Evolutionary conservation across 2,797 vertebrate genomes (phyloP).

Genomic region (Sebastes goodei): DNA sequence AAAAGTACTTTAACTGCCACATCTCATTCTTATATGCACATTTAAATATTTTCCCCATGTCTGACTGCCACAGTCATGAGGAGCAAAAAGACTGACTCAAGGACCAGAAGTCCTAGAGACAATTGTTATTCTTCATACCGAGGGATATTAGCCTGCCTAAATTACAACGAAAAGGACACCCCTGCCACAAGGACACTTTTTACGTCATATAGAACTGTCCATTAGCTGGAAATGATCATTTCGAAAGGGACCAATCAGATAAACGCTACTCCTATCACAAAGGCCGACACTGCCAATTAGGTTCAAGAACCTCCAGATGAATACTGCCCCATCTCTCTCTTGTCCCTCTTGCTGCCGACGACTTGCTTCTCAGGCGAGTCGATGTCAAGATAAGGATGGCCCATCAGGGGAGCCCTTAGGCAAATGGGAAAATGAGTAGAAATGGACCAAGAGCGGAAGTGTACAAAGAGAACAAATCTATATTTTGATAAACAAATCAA

Average conservation of each 20-base stretch:
- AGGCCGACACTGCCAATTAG: conserved; percentile 75
- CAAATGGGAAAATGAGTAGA: conserved; percentile 38
- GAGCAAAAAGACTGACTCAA: conserved; percentile 48
- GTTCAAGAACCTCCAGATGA: conserved; percentile 61
- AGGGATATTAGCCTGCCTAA: conserved; percentile 34
- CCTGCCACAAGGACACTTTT: conserved; percentile 48
- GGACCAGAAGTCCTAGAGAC: conserved; percentile 34
- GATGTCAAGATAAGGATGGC: conserved; percentile 56
- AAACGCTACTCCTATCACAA: conserved; percentile 37
- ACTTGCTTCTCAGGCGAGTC: conserved; percentile 61
- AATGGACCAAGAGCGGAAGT: conserved; percentile 69
- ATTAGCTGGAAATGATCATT: conserved; percentile 48
- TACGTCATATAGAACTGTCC: conserved; percentile 36
- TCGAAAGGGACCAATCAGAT: conserved; percentile 74
- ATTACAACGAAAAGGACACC: conserved; percentile 33
- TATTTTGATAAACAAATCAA: conserved; percentile 83
- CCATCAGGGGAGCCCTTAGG: conserved; percentile 43
- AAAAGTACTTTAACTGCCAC: conserved; percentile 66
- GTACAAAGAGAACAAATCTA: conserved; percentile 84
- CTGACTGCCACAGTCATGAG: conserved; percentile 42
- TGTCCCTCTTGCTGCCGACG: conserved; percentile 68
- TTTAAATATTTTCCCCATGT: conserved; percentile 18
- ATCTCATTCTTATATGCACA: conserved; percentile 55
- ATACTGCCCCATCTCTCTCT: conserved; percentile 76
- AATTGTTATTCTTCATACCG: conserved; percentile 19